Conservation (phyloP, 2,797 vertebrate species). For the Semotilus atromaculatus region DNA sequence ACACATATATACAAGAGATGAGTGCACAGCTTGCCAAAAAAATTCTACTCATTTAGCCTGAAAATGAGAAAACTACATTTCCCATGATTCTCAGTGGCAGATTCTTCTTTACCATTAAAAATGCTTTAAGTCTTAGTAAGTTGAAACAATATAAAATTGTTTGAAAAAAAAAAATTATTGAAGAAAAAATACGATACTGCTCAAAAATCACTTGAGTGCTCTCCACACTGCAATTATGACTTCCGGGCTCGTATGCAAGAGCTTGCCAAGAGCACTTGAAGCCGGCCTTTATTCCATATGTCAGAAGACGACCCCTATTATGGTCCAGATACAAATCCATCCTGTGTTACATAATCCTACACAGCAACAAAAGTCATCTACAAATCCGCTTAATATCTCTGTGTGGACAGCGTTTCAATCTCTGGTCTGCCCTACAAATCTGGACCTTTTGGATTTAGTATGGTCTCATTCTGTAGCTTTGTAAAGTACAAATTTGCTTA, state of each 20-base stretch:
- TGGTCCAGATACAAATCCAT: slow-evolving; percentile 16
- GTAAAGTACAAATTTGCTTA: slow-evolving; percentile 29
- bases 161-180: too few species aligned
- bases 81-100: background rate
- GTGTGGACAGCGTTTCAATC: slow-evolving; percentile 17
- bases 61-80: slow-evolving; percentile 1
- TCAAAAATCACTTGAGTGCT: background rate
- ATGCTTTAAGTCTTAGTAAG: background rate
- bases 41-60: background rate
- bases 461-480: slow-evolving; percentile 38
- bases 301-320: background rate
- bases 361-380: slow-evolving; percentile 42
- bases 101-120: background rate
- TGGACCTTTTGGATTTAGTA: slow-evolving; percentile 35
- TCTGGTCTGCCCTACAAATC: slow-evolving; percentile 29
- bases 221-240: background rate
- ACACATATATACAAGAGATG: background rate
- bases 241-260: too few species aligned
- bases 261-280: background rate
- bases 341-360: slow-evolving; percentile 40
- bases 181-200: background rate
- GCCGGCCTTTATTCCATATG: background rate
- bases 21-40: background rate
- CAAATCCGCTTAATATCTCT: slow-evolving; percentile 51
- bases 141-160: background rate